Conservation (phyloP, 2,888 invertebrate genomes). For the Drosophila emarginata region DNA sequence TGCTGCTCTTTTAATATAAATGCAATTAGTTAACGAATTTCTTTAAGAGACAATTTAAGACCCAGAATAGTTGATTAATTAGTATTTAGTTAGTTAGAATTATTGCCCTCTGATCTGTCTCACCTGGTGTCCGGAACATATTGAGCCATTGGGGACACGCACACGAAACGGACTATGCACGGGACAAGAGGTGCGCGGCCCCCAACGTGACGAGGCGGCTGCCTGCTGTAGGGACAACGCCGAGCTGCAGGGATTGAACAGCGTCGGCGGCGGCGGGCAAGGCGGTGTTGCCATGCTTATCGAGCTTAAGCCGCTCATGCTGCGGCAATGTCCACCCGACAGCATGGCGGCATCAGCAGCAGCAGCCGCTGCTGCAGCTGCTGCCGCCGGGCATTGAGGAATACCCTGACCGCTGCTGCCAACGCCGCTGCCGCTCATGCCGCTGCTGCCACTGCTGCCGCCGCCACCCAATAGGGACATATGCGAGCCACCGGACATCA, state of each 20-base stretch:
- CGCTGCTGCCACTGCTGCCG: conserved; percentile 67
- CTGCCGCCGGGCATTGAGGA: conserved; percentile 68
- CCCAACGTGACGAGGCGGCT: conserved; percentile 81
- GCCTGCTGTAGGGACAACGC: conserved; percentile 81
- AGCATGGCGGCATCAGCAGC: conserved; percentile 60
- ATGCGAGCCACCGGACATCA: conserved; percentile 80
- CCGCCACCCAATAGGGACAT: conserved; percentile 79
- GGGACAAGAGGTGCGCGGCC: conserved; percentile 83
- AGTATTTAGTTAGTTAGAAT: not conserved
- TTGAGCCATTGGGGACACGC: conserved; percentile 83
- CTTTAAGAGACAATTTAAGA: conserved; percentile 41
- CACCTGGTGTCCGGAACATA: conserved; percentile 83
- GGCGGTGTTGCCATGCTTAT: conserved; percentile 79
- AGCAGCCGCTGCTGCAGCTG: conserved; percentile 58
- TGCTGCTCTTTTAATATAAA: conserved; percentile 44
- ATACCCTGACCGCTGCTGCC: conserved; percentile 62
- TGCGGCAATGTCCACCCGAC: conserved; percentile 72
- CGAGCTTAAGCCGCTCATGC: conserved; percentile 80
- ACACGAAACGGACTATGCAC: conserved; percentile 83
- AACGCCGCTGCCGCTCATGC: conserved; percentile 74
- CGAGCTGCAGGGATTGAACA: conserved; percentile 83
- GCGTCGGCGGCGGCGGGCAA: conserved; percentile 80
- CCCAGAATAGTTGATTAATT: conserved; percentile 1
- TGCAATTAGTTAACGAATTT: conserved; percentile 74
- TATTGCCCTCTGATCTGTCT: conserved; percentile 39